phyloP scores from a whole-genome alignment of 2,113 vertebrate species.

The Scytalopus superciliaris region DNA sequence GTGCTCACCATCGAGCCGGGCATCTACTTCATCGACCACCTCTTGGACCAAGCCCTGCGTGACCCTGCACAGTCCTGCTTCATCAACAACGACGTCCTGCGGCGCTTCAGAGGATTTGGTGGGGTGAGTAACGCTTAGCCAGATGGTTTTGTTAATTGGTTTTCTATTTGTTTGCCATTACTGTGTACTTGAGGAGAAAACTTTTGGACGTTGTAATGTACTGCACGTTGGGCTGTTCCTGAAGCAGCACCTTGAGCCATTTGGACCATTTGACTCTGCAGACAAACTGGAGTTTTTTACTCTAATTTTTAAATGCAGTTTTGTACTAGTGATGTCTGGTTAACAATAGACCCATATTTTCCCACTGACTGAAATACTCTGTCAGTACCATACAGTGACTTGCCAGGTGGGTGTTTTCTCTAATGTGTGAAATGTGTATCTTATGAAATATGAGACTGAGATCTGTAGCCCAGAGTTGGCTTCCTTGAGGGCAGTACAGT shows the following conservation, averaged over 20 bases:
- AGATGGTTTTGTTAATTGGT: fast-evolving
- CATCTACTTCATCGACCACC: slow-evolving; percentile 93
- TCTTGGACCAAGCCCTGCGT: slow-evolving; percentile 86
- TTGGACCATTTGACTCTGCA: neutral
- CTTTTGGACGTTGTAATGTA: neutral
- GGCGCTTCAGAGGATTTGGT: slow-evolving; percentile 85
- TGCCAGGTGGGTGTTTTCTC: neutral
- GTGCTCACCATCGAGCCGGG: slow-evolving; percentile 95
- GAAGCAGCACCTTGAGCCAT: neutral
- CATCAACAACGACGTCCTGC: slow-evolving; percentile 82
- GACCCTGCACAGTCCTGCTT: slow-evolving; percentile 82
- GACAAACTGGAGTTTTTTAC: neutral
- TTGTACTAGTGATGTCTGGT: neutral
- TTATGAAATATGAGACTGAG: neutral
- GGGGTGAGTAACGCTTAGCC: slow-evolving; percentile 80
- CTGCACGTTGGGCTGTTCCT: neutral
- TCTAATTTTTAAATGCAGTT: neutral
- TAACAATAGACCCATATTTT: neutral
- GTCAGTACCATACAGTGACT: neutral
- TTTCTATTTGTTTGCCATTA: neutral
- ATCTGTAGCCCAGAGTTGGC: neutral
- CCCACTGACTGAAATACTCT: neutral
- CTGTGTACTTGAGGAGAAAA: neutral
- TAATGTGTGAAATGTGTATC: neutral
- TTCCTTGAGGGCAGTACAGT: neutral